Percentiles rank a stretch among this genome's conserved stretches.
phyloP scores from a whole-genome alignment of 2,797 vertebrate species.

The Poecile montanus region DNA sequence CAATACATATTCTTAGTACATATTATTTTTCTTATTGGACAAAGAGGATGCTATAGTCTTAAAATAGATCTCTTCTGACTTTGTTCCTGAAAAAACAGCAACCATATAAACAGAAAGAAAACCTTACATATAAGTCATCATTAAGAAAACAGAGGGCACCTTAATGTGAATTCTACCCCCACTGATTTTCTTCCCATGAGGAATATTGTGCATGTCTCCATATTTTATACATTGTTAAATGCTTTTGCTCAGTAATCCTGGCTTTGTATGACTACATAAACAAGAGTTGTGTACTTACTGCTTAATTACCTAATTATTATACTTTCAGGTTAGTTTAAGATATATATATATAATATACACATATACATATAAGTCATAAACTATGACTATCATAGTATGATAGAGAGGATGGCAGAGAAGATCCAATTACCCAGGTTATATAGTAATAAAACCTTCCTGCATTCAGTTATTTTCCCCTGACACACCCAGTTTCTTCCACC shows the following conservation, averaged over 20 bases:
- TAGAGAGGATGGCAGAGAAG: neutral
- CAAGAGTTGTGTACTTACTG: neutral
- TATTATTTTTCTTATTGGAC: neutral
- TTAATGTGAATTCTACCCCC: neutral
- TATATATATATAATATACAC: too few relatives aligned
- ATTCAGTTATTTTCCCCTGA: neutral
- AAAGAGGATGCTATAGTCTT: neutral
- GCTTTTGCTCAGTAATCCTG: neutral
- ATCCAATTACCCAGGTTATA: neutral
- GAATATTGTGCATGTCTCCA: neutral
- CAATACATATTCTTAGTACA: neutral
- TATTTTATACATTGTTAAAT: neutral
- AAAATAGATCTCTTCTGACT: neutral
- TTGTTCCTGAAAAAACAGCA: neutral
- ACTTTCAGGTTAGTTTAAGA: neutral
- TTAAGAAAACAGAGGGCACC: neutral
- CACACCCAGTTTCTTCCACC: neutral
- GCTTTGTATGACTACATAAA: neutral
- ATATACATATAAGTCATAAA: too few relatives aligned
- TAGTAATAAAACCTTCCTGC: neutral
- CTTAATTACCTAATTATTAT: neutral
- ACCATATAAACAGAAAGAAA: neutral
- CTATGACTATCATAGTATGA: neutral
- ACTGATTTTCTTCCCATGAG: neutral
- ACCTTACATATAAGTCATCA: neutral